These are phyloP conservation scores for Dromius quadrimaculatus DNA, from an alignment of 2,888 invertebrate genomes.

Conservation along the genomic window DNA sequence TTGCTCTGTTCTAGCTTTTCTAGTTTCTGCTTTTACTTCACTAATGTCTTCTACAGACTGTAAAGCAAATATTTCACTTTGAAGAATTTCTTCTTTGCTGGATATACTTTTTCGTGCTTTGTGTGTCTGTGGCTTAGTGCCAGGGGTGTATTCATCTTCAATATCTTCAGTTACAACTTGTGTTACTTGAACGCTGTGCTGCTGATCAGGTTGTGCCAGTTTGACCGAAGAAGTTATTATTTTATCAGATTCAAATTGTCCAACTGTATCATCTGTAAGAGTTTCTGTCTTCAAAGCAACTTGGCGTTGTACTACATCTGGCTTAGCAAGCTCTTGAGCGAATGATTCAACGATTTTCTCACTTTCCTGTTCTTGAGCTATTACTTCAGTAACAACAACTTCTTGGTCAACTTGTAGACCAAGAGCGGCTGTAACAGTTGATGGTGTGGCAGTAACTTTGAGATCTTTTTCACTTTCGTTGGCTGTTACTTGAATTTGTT, in stretches of 20 bases:
- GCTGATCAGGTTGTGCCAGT: conserved; percentile 57
- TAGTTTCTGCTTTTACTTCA: conserved; percentile 58
- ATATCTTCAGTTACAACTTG: conserved; percentile 63
- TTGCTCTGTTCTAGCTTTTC: conserved; percentile 62
- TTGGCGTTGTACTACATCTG: conserved; percentile 62
- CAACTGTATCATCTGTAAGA: conserved; percentile 58
- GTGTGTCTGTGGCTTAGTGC: conserved; percentile 54
- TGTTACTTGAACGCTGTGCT: conserved; percentile 60
- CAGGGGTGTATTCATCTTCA: conserved; percentile 60
- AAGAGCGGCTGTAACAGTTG: conserved; percentile 44
- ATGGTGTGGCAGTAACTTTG: conserved; percentile 53
- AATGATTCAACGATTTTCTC: conserved; percentile 62
- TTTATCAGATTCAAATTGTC: conserved; percentile 57
- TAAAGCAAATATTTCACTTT: conserved; percentile 56
- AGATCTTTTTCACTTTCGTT: conserved; percentile 61
- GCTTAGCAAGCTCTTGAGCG: conserved; percentile 65
- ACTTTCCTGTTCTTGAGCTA: conserved; percentile 59
- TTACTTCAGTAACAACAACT: conserved; percentile 65
- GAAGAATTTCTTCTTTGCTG: conserved; percentile 57
- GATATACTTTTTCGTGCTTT: conserved; percentile 56
- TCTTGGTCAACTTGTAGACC: conserved; percentile 58
- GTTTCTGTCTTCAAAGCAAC: conserved; percentile 65
- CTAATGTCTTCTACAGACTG: conserved; percentile 60
- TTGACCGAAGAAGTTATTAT: conserved; percentile 57
- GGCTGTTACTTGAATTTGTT: conserved; percentile 59